Conservation (phyloP, 2,888 invertebrate species). For the Amphipyra berbera region DNA sequence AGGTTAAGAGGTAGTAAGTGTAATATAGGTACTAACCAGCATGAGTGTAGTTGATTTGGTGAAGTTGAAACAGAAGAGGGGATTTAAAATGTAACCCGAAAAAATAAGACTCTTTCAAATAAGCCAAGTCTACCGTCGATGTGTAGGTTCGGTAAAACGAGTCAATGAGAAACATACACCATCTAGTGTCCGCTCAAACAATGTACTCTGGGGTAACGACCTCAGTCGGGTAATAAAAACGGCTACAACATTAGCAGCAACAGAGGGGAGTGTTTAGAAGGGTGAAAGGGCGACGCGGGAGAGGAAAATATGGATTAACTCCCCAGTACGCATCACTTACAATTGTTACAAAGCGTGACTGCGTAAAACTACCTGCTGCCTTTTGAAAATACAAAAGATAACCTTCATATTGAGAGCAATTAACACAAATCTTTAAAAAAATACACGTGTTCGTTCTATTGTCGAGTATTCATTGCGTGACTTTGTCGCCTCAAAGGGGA, state of each 20-base stretch:
- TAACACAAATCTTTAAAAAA: too few species aligned
- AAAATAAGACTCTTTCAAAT: not conserved
- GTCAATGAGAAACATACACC: constrained; percentile 14
- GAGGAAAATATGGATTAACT: constrained; percentile 43
- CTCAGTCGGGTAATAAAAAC: constrained; percentile 34
- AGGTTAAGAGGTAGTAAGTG: too few species aligned
- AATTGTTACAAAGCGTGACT: not conserved
- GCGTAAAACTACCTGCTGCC: too few species aligned
- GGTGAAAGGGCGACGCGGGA: constrained; percentile 40
- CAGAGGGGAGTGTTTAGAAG: constrained; percentile 48
- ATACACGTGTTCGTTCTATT: constrained; percentile 28
- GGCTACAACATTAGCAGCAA: constrained; percentile 30
- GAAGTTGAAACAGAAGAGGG: too few species aligned
- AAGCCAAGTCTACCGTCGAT: constrained; percentile 2
- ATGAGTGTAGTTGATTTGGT: too few species aligned
- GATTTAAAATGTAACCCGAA: too few species aligned
- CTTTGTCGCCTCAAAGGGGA: not conserved
- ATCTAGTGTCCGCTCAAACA: constrained; percentile 33
- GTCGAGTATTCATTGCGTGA: constrained; percentile 19
- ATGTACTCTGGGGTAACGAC: constrained; percentile 41
- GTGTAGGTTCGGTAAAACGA: constrained; percentile 1
- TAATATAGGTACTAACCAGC: too few species aligned
- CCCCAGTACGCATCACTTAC: constrained; percentile 23
- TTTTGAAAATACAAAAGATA: too few species aligned
- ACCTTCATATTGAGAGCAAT: too few species aligned